Evolutionary conservation across 2,113 vertebrate species (phyloP).

Genomic region (Crotalus horridus): DNA sequence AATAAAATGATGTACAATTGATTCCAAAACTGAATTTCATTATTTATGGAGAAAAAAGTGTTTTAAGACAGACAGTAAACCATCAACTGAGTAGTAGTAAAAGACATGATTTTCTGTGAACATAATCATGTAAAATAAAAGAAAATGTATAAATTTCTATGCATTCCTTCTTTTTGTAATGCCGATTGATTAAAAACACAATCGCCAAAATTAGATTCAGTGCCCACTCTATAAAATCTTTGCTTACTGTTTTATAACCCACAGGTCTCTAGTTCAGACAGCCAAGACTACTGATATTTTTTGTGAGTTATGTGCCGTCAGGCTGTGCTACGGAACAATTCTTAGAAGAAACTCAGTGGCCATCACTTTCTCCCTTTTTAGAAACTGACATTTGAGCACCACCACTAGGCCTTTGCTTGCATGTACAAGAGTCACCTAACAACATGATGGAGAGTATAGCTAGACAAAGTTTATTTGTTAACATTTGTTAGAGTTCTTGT

Average conservation of each 20-base stretch:
- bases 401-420: conserved; percentile 17
- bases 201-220: not conserved
- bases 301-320: not conserved
- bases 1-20: not conserved
- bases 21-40: not conserved
- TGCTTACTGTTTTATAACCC: not conserved
- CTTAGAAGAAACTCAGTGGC: not conserved
- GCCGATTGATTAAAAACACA: not conserved
- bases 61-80: not conserved
- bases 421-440: not conserved
- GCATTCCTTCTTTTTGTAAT: not conserved
- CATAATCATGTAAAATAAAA: not conserved
- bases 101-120: not conserved
- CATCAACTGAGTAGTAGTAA: not conserved
- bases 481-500: not conserved
- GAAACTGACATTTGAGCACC: conserved; percentile 12
- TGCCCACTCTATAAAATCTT: not conserved
- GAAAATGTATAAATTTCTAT: not conserved
- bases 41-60: not conserved
- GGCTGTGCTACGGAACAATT: not conserved
- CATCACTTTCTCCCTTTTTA: not conserved
- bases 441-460: not conserved
- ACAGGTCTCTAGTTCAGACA: not conserved
- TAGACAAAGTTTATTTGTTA: not conserved
- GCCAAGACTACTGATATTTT: not conserved